These are phyloP conservation scores for Atta cephalotes DNA, from an alignment of 1,140 invertebrate genomes.

Conservation along the genomic window DNA sequence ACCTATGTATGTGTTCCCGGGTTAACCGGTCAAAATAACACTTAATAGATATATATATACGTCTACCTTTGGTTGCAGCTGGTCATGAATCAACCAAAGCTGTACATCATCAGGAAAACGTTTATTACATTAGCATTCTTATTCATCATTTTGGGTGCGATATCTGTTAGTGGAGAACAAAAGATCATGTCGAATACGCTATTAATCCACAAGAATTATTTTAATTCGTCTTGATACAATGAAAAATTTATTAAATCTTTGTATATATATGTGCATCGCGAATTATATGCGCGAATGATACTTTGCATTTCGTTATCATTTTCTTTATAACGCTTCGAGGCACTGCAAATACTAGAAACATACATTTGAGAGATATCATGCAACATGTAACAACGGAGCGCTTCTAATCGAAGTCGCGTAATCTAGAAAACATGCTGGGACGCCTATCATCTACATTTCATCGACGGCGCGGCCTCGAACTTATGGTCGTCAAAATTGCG, in stretches of 20 bases:
- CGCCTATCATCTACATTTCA: conserved; percentile 62
- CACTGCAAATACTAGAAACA: not conserved
- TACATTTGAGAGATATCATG: conserved; percentile 26
- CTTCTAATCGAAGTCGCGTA: conserved; percentile 66
- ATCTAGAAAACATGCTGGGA: conserved; percentile 44
- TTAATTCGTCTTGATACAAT: not conserved
- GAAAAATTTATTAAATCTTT: not conserved
- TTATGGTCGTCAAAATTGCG: conserved; percentile 61
- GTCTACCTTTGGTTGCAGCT: conserved; percentile 25
- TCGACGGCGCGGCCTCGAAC: conserved; percentile 42
- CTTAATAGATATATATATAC: not conserved
- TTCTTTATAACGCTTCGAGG: not conserved
- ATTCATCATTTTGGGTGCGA: conserved; percentile 28
- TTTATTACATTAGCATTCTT: conserved; percentile 40
- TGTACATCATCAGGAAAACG: conserved; percentile 14
- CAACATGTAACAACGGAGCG: conserved; percentile 42
- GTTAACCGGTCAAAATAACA: conserved; percentile 34
- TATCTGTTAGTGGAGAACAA: conserved; percentile 1
- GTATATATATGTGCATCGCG: not conserved
- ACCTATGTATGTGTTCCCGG: not conserved
- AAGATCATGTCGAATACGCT: conserved; percentile 7
- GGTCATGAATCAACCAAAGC: conserved; percentile 35
- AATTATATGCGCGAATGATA: not conserved
- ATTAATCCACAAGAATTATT: conserved; percentile 11
- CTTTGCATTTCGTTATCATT: not conserved